Percentiles rank a stretch among this genome's conserved stretches.
phyloP scores from a whole-genome alignment of 2,888 invertebrate genomes.

The Argyresthia goedartella region DNA sequence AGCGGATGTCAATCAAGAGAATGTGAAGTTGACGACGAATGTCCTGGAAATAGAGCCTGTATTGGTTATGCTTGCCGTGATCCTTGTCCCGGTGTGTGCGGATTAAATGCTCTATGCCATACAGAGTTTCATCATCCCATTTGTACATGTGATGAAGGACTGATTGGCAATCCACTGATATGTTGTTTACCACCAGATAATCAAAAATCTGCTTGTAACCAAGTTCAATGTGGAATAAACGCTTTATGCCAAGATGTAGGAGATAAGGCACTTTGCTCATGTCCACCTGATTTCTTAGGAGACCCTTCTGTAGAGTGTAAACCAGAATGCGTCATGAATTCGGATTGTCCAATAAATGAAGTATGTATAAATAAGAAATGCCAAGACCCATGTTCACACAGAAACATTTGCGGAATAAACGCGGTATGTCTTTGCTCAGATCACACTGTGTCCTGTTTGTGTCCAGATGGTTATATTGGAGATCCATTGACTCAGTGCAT shows the following conservation, averaged over 20 bases:
- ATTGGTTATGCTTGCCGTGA: slow-evolving; percentile 85
- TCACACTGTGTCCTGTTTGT: slow-evolving; percentile 87
- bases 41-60: slow-evolving; percentile 79
- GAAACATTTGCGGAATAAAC: slow-evolving; percentile 82
- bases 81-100: slow-evolving; percentile 87
- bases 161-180: slow-evolving; percentile 83
- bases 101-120: slow-evolving; percentile 78
- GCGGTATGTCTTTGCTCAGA: slow-evolving; percentile 84
- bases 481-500: slow-evolving; percentile 85
- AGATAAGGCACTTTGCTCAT: slow-evolving; percentile 81
- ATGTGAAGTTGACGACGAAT: slow-evolving; percentile 85
- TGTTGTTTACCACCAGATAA: slow-evolving; percentile 76
- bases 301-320: slow-evolving; percentile 83
- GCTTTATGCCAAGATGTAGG: slow-evolving; percentile 81
- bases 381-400: slow-evolving; percentile 77
- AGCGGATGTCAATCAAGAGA: slow-evolving; percentile 83
- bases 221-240: slow-evolving; percentile 83
- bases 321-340: slow-evolving; percentile 86
- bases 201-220: slow-evolving; percentile 75
- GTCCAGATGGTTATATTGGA: slow-evolving; percentile 82
- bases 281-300: slow-evolving; percentile 81
- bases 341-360: slow-evolving; percentile 81
- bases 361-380: slow-evolving; percentile 84
- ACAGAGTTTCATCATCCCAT: slow-evolving; percentile 85
- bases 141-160: slow-evolving; percentile 79